Base-by-base conservation (phyloP, 1,140 invertebrate genomes). In the Microplitis demolitor region DNA sequence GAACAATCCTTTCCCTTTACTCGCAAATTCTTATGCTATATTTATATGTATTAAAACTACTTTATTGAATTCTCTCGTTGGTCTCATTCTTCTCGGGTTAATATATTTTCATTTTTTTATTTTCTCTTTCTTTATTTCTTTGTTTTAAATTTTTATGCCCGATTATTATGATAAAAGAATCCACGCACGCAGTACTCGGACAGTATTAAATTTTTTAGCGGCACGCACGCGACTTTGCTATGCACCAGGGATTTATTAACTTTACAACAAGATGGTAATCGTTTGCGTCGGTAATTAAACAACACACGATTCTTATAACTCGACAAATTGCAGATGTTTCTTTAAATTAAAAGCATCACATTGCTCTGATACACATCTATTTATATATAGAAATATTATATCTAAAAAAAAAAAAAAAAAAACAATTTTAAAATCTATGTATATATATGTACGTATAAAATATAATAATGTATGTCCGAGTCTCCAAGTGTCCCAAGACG, bases 281-380 rank as follows among this genome's bases (percentile, higher is more conserved):
- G 9, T 5, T 24, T 11, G 16, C 16, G 56, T 24, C 24, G 24
- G 56, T 58, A 58, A 58, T 58, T 58, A 58, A 58, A 58, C 56
- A 11, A 24, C 24, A 58, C 24, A 31, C 24, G 24, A 58, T 58
- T 58, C 14, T 58, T 58, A 58, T 24, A 58, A 58, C 56, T 58
- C 56, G 56, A 58, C 56, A 58, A 58, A 58, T 58, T 58, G 56
- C 56, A 58, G 8, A 58, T 58, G 56, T 58, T 58, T 58, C 56
- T 58, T 58, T 58, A 31, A 58, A 58, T 58, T 58, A 31, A 58
- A 58, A 58, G 56, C 56, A 45, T 58, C 16, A 11, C 56, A 11
- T 11, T 54, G 16, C 16, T 54, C 16, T 14, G 13, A 54, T 16
- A 14, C n/a, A 54, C 16, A 16, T 54, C 53, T n/a, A 16, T 16